phyloP scores from a whole-genome alignment of 2,797 vertebrate genomes.

The Momotus momota region DNA sequence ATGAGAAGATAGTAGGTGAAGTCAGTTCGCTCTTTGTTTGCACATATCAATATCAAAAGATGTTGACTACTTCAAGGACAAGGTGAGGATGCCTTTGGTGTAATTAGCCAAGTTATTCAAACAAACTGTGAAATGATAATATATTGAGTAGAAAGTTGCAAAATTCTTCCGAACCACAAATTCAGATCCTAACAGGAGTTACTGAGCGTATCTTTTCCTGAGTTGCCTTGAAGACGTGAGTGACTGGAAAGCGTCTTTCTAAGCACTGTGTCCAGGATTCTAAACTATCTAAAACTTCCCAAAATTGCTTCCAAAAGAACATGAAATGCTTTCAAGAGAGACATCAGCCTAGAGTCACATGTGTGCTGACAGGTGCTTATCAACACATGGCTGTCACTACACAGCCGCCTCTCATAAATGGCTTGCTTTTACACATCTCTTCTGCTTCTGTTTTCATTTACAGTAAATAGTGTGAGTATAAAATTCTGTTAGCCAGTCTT shows the following conservation, averaged over 20 bases:
- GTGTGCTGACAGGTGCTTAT: background rate
- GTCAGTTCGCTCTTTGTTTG: background rate
- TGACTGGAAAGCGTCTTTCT: background rate
- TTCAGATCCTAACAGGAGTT: background rate
- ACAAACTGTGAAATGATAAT: background rate
- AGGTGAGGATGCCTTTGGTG: background rate
- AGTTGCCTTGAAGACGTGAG: background rate
- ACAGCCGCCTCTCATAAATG: background rate
- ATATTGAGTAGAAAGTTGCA: background rate
- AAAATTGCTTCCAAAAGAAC: background rate
- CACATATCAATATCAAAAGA: background rate
- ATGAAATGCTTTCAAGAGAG: background rate
- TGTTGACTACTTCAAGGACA: background rate
- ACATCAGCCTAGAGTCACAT: fast-evolving
- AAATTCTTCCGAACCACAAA: background rate
- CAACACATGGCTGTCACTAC: background rate
- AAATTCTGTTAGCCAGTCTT: background rate
- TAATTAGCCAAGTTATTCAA: background rate
- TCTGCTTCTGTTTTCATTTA: background rate
- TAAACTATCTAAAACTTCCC: background rate
- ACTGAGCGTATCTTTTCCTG: fast-evolving
- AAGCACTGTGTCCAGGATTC: background rate
- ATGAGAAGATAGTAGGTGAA: background rate
- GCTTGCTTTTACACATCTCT: background rate
- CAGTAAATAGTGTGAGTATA: background rate